phyloP scores from a whole-genome alignment of 2,888 invertebrate species.

The Watsonalla binaria region DNA sequence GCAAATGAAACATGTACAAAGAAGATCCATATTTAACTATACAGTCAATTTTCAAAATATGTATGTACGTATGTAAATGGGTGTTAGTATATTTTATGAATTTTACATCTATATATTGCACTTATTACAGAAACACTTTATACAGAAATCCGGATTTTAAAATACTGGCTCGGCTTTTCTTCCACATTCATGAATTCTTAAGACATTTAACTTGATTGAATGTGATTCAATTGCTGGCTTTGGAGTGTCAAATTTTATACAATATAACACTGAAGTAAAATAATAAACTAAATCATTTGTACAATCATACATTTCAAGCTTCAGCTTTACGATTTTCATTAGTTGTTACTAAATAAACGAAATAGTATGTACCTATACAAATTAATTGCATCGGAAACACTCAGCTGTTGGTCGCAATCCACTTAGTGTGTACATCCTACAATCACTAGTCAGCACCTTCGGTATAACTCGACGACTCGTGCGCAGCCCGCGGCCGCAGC shows the following conservation, averaged over 20 bases:
- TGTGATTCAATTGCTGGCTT: conserved; percentile 39
- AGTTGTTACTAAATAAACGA: conserved; percentile 17
- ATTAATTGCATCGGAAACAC: conserved; percentile 37
- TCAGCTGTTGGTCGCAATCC: conserved; percentile 52
- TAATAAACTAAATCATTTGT: conserved; percentile 27
- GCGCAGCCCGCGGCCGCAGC: conserved; percentile 1
- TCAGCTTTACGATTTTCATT: conserved; percentile 24
- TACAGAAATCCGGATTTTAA: conserved; percentile 70
- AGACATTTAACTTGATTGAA: conserved; percentile 39
- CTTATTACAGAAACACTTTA: conserved; percentile 61
- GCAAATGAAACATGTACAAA: conserved; percentile 32
- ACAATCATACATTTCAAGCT: conserved; percentile 14
- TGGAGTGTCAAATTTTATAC: conserved; percentile 30
- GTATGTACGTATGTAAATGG: conserved; percentile 8
- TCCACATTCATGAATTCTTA: conserved; percentile 50
- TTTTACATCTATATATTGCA: conserved; percentile 70
- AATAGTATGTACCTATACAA: conserved; percentile 27
- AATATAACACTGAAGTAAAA: conserved; percentile 21
- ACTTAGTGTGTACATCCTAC: conserved; percentile 44
- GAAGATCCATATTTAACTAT: conserved; percentile 12
- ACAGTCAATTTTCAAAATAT: conserved; percentile 11
- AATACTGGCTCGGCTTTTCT: conserved; percentile 76
- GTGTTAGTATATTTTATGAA: conserved; percentile 40
- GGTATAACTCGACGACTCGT: conserved; percentile 51
- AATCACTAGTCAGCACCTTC: conserved; percentile 67